Conservation (phyloP, 2,113 vertebrate species). For the Amphiprion ocellaris region DNA sequence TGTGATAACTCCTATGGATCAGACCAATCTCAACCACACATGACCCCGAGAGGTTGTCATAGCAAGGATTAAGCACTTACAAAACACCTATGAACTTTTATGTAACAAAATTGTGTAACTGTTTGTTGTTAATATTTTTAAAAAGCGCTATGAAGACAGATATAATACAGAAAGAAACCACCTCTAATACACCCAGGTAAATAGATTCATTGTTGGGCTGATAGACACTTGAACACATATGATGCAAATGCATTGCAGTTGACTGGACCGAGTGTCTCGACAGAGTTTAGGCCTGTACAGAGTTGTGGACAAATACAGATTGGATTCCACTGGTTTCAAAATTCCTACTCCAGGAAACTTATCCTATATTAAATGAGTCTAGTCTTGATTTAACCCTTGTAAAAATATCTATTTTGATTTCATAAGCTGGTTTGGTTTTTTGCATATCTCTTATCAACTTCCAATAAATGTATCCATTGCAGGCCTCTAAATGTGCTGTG, state of each 20-base stretch:
- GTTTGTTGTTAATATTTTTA: not conserved
- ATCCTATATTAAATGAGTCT: not conserved
- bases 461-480: not conserved
- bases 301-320: too few species aligned
- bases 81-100: not conserved
- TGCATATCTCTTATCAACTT: not conserved
- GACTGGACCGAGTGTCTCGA: too few species aligned
- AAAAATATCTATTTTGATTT: not conserved
- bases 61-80: not conserved
- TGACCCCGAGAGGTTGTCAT: not conserved
- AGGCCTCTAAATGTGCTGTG: not conserved
- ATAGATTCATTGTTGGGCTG: not conserved
- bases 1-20: conserved; percentile 9
- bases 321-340: not conserved
- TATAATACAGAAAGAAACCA: not conserved
- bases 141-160: not conserved
- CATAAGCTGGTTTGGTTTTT: not conserved
- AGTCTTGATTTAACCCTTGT: not conserved
- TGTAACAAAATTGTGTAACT: conserved; percentile 8
- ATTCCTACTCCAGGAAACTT: too few species aligned
- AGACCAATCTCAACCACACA: conserved; percentile 20
- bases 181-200: not conserved
- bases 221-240: too few species aligned
- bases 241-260: too few species aligned
- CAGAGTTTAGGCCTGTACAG: too few species aligned